phyloP scores from a whole-genome alignment of 2,888 invertebrate genomes.

The Folsomia manolachei region DNA sequence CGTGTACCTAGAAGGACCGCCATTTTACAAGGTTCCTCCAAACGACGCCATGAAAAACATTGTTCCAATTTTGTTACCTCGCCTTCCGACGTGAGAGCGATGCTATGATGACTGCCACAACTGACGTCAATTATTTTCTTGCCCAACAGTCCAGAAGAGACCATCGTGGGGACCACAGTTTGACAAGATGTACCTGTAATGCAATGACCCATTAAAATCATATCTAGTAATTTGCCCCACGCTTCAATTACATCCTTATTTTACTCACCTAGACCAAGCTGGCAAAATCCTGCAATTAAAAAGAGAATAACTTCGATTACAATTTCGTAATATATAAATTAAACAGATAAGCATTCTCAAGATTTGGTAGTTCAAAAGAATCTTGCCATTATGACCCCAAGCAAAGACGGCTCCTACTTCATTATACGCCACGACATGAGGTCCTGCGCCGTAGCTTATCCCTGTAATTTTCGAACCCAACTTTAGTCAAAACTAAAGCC shows the following conservation, averaged over 20 bases:
- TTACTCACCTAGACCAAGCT: constrained; percentile 4
- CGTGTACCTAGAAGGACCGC: constrained; percentile 62
- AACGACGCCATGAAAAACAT: no score
- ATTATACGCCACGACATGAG: constrained; percentile 62
- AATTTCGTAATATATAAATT: no score
- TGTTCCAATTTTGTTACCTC: no score
- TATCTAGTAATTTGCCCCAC: background rate
- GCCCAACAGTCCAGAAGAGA: constrained; percentile 56
- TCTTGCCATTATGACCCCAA: constrained; percentile 58
- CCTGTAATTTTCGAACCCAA: constrained; percentile 50
- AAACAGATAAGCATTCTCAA: background rate
- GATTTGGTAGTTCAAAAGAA: background rate
- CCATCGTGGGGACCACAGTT: constrained; percentile 57
- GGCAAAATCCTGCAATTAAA: no score
- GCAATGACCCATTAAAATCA: constrained; percentile 55
- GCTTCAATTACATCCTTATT: background rate
- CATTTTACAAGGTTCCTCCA: no score
- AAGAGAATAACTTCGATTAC: no score
- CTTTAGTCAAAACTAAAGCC: background rate
- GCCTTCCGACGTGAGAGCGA: constrained; percentile 60
- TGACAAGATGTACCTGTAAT: constrained; percentile 60
- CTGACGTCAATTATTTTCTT: constrained; percentile 59
- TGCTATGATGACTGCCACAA: constrained; percentile 62
- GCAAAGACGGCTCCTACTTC: constrained; percentile 59
- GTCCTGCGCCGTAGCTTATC: constrained; percentile 62